Conservation (phyloP, 2,113 vertebrate genomes). For the Rhinopithecus roxellana region DNA sequence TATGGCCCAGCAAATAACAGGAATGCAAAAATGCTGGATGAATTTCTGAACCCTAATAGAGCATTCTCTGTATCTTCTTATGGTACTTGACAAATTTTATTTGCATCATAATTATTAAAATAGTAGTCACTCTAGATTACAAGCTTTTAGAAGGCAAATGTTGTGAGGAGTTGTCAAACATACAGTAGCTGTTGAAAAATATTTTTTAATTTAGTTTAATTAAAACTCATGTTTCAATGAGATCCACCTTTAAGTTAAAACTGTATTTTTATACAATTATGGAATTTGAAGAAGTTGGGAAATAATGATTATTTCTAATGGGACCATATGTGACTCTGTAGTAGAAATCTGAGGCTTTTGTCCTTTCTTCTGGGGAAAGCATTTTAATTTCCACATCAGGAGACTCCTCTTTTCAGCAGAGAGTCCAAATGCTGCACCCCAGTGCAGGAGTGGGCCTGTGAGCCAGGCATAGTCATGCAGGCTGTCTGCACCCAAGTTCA, state of each 20-base stretch:
- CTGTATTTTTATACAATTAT: neutral
- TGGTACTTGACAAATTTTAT: neutral
- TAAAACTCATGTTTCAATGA: neutral
- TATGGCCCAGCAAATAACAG: neutral
- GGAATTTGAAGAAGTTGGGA: neutral
- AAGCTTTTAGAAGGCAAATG: neutral
- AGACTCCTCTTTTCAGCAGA: neutral
- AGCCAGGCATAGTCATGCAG: neutral
- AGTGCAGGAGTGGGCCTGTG: fast-evolving
- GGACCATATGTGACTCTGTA: neutral
- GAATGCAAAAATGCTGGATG: neutral
- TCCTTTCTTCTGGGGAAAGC: neutral
- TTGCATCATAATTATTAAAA: neutral
- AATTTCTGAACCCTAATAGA: neutral
- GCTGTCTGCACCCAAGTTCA: neutral
- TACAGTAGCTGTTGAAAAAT: neutral
- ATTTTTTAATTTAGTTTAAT: neutral
- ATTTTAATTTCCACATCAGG: neutral
- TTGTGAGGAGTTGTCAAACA: neutral
- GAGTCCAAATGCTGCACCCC: neutral
- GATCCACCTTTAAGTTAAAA: neutral
- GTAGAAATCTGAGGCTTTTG: neutral
- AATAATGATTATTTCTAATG: neutral
- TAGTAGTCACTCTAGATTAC: neutral
- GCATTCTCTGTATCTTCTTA: neutral